Percentiles rank a stretch among this genome's conserved stretches.
Conservation (phyloP, 2,113 vertebrate species). For the Sminthopsis crassicaudata region DNA sequence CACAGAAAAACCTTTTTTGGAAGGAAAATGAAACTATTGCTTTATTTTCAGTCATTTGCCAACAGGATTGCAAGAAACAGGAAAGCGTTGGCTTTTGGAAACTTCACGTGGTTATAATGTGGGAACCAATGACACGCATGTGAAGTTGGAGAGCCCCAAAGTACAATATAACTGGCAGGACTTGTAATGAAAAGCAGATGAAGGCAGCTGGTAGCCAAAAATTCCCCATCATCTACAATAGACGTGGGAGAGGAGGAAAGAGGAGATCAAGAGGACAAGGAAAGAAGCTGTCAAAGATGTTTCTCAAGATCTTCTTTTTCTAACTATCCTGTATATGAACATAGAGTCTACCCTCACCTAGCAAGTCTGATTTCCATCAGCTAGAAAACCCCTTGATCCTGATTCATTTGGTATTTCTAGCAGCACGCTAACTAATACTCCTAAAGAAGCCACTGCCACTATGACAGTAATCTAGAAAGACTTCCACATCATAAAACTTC, state of each 20-base stretch:
- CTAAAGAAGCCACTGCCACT: conserved; percentile 13
- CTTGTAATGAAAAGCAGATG: background rate
- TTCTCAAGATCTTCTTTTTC: background rate
- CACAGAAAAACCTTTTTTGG: conserved; percentile 23
- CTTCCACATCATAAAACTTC: conserved; percentile 12
- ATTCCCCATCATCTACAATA: background rate
- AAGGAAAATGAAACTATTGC: conserved; percentile 12
- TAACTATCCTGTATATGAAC: background rate
- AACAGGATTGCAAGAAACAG: background rate
- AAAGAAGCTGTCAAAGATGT: background rate
- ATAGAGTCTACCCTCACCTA: background rate
- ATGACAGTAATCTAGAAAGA: conserved; percentile 41
- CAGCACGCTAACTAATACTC: conserved; percentile 17
- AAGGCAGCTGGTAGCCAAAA: fast-evolving
- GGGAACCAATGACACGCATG: background rate
- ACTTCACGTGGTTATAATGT: background rate
- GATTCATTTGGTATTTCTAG: conserved; percentile 56
- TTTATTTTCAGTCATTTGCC: background rate
- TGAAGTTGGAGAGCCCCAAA: background rate
- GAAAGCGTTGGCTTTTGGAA: conserved; percentile 16
- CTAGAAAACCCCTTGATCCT: conserved; percentile 45
- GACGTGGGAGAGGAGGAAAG: background rate
- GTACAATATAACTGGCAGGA: background rate
- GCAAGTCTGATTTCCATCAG: background rate
- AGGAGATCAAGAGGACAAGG: no score